Base-by-base conservation (phyloP, 2,113 vertebrate genomes). In the Caracal caracal region DNA sequence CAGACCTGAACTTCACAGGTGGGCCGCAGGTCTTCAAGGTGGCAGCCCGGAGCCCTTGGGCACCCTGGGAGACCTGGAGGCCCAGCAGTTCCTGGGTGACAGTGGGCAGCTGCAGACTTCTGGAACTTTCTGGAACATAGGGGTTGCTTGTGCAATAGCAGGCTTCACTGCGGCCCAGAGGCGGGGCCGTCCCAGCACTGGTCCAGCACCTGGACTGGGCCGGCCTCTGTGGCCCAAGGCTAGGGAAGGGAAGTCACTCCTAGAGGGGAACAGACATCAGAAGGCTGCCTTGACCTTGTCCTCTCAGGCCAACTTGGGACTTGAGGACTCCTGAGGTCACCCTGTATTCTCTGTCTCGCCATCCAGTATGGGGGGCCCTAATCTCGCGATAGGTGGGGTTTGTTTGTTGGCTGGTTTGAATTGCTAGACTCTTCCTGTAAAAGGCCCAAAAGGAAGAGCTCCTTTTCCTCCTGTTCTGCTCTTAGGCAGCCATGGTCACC, bases 401-500 rank as follows among this genome's bases (percentile, higher is more conserved):
- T 1, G 47, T 12, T 33, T 28, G 40, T 33, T 40, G 24, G 26
- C 26, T 43, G 26, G 40, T 85, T 61, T 49, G 19, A 61, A 63
- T 9, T 73, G 65, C 43, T 33, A 13, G 53, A 68, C 22, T 33
- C 51, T 71, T 37, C 43, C 24, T 87, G 4, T 24, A 15, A 47
- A 59, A 70, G 70, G 13, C 63, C 30, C 28, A 0, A 5, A 17
- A 35, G 30, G 26, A 56, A 19, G 8, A 12, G 81, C 30, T 24
- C 20, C 20, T 35, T 75, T 19, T 35, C 10, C 28, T 33, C n/a
- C 10, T 0, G 10, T 1, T 13, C 19, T n/a, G n/a, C 47, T 59
- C 22, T 2, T 11, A 28, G 78, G 70, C 15, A 20, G 35, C 47
- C 8, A 0, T 0, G 26, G 47, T 10, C 53, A 1, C 61, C 43